phyloP scores from a whole-genome alignment of 2,888 invertebrate species.

The Caenorhabditis angaria region DNA sequence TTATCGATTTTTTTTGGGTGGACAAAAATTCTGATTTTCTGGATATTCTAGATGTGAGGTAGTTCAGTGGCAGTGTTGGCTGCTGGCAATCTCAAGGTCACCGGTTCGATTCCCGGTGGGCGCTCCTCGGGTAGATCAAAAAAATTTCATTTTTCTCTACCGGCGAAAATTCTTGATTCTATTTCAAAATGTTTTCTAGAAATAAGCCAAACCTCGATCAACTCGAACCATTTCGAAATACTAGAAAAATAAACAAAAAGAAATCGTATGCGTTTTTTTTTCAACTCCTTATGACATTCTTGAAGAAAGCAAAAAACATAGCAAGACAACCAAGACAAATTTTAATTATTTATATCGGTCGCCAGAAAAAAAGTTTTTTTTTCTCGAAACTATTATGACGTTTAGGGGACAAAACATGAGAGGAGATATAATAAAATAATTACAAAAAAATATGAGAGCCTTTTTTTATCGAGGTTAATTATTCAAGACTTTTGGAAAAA shows the following conservation, averaged over 20 bases:
- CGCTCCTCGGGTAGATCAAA: too few species aligned
- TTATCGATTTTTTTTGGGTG: too few species aligned
- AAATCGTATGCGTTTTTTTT: conserved; percentile 26
- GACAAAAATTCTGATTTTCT: too few species aligned
- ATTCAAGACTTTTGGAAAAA: conserved; percentile 1
- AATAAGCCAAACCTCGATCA: not conserved
- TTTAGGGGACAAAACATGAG: not conserved
- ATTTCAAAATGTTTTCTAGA: too few species aligned
- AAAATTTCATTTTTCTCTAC: too few species aligned
- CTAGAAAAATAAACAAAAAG: not conserved
- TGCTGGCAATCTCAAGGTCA: too few species aligned
- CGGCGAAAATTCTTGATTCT: too few species aligned
- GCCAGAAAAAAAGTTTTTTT: not conserved
- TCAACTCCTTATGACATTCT: conserved; percentile 19
- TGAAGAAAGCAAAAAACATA: not conserved
- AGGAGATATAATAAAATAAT: not conserved
- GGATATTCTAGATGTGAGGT: too few species aligned
- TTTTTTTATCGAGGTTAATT: conserved; percentile 2
- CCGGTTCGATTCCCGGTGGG: too few species aligned
- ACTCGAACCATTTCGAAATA: conserved; percentile 5
- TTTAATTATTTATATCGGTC: conserved; percentile 5
- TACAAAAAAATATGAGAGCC: not conserved
- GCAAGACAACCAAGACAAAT: conserved; percentile 7
- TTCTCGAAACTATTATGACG: conserved; percentile 1
- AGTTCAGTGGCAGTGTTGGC: too few species aligned